Conservation (phyloP, 2,113 vertebrate genomes). For the Parus major region DNA sequence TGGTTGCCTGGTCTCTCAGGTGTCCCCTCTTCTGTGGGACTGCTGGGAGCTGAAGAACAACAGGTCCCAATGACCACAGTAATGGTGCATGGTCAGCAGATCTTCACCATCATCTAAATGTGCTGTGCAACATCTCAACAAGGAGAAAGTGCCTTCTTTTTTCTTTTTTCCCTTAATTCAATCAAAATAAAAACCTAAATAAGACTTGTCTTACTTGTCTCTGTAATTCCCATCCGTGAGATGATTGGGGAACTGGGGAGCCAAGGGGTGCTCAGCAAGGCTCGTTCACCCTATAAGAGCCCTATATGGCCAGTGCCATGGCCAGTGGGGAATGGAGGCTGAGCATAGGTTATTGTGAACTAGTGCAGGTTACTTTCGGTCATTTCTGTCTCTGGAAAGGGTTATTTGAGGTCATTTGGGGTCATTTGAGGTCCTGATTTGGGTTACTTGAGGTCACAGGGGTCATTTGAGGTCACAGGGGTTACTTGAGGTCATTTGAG, state of each 20-base stretch:
- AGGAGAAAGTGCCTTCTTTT: constrained; percentile 45
- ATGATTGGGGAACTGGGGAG: not conserved
- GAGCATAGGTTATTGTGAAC: not conserved
- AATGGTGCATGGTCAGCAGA: not conserved
- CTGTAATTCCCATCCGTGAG: not conserved
- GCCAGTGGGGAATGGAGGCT: not conserved
- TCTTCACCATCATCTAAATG: constrained; percentile 64
- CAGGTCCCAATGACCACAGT: too few relatives aligned
- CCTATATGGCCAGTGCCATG: not conserved
- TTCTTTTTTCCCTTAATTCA: not conserved
- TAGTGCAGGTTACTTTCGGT: too few relatives aligned
- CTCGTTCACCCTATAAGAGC: not conserved
- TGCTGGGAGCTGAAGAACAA: not conserved
- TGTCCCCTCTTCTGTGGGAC: not conserved
- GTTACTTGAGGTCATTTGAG: not conserved
- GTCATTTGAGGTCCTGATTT: not conserved
- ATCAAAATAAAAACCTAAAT: constrained; percentile 28
- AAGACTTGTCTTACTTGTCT: not conserved
- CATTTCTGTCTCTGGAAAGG: not conserved
- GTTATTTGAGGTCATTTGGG: not conserved
- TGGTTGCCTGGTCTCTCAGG: not conserved
- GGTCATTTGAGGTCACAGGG: not conserved
- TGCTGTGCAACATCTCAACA: constrained; percentile 29
- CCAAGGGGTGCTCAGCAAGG: not conserved
- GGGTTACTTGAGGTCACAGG: not conserved